phyloP scores from a whole-genome alignment of 2,797 vertebrate species.

The Cephalopachus bancanus region DNA sequence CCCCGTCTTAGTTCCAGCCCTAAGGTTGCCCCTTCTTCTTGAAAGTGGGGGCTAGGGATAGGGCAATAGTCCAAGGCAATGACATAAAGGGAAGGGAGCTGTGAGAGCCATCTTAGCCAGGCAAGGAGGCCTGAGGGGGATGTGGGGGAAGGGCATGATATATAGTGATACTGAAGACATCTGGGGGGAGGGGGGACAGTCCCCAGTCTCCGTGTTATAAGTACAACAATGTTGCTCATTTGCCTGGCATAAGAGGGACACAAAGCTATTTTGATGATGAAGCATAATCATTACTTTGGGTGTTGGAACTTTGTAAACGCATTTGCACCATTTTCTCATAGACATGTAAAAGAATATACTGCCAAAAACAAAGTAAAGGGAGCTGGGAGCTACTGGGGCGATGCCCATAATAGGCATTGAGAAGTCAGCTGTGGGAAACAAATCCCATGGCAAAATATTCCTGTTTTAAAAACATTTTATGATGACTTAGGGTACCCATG shows the following conservation, averaged over 20 bases:
- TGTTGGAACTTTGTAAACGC: slow-evolving; percentile 17
- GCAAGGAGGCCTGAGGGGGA: not conserved
- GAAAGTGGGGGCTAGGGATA: slow-evolving; percentile 24
- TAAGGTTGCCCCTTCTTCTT: slow-evolving; percentile 9
- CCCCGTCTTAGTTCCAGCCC: slow-evolving; percentile 42
- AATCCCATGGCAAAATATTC: not conserved
- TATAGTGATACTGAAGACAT: not conserved
- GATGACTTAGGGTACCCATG: slow-evolving; percentile 19
- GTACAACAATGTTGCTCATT: not conserved
- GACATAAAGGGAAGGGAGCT: not conserved
- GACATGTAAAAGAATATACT: not conserved
- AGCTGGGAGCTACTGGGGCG: not conserved
- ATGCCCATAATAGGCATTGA: slow-evolving; percentile 26
- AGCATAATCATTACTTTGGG: not conserved
- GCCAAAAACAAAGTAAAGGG: not conserved
- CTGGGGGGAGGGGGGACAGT: fast-evolving
- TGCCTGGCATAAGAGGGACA: not conserved
- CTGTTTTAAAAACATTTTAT: slow-evolving; percentile 45
- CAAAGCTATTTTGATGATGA: slow-evolving; percentile 34
- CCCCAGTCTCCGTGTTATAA: not conserved
- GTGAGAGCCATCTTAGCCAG: slow-evolving; percentile 14
- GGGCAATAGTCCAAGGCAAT: slow-evolving; percentile 21
- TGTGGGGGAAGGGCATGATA: not conserved
- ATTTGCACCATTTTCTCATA: not conserved
- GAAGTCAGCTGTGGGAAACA: slow-evolving; percentile 21